Conservation (phyloP, 2,888 invertebrate species). For the Nebria salina region DNA sequence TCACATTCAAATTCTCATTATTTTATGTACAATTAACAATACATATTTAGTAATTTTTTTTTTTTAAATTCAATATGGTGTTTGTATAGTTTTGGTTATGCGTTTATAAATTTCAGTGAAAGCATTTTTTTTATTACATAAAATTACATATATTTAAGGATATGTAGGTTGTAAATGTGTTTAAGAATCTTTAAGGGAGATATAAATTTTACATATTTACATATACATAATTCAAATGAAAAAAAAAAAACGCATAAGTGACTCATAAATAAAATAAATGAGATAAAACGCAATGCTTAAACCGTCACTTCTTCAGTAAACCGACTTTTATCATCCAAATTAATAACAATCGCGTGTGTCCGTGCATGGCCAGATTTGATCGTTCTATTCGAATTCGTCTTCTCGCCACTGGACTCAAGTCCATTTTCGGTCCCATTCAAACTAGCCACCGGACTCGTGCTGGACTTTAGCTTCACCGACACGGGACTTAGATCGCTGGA, state of each 20-base stretch:
- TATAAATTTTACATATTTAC: background rate
- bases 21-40: background rate
- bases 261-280: background rate
- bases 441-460: constrained; percentile 20
- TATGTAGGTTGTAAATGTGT: background rate
- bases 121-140: background rate
- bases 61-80: background rate
- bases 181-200: background rate
- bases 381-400: constrained; percentile 47
- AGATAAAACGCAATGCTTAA: constrained; percentile 57
- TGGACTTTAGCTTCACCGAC: background rate
- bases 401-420: constrained; percentile 21
- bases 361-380: constrained; percentile 73
- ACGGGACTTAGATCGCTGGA: background rate
- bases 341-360: constrained; percentile 81
- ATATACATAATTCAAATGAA: background rate
- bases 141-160: background rate
- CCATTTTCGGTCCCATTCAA: constrained; percentile 36
- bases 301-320: constrained; percentile 86
- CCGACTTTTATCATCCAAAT: constrained; percentile 81
- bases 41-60: background rate
- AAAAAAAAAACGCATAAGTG: background rate
- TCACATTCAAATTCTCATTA: background rate
- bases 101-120: background rate
- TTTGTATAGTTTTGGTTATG: background rate